Conservation (phyloP, 2,888 invertebrate genomes). For the Anthoptus insignis region DNA sequence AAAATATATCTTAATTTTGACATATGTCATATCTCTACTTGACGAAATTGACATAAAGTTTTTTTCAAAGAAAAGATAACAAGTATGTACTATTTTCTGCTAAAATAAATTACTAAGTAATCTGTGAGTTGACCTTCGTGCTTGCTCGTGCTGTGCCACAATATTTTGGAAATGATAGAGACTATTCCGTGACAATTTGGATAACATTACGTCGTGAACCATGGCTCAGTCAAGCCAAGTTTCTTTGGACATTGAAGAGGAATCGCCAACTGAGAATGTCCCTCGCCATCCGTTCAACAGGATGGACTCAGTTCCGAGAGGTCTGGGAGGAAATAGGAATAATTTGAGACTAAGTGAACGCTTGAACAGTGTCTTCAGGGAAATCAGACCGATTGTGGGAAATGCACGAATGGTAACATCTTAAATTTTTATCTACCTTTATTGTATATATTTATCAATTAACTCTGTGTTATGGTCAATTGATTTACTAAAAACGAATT, state of each 20-base stretch:
- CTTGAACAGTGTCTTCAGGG: slow-evolving; percentile 84
- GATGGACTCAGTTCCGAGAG: slow-evolving; percentile 70
- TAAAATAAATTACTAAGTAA: neutral
- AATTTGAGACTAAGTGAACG: slow-evolving; percentile 78
- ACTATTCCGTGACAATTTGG: slow-evolving; percentile 33
- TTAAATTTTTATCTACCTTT: neutral
- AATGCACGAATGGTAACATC: slow-evolving; percentile 84
- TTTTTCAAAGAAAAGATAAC: no score
- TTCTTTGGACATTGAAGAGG: slow-evolving; percentile 76
- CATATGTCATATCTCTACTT: no score
- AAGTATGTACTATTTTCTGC: no score
- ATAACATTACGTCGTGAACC: slow-evolving; percentile 20
- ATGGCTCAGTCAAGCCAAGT: slow-evolving; percentile 81
- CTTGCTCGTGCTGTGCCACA: slow-evolving; percentile 53
- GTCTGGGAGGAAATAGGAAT: slow-evolving; percentile 63
- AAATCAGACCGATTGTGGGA: slow-evolving; percentile 89
- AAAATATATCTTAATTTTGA: no score
- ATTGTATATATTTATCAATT: no score
- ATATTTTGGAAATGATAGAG: slow-evolving; percentile 55
- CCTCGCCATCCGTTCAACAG: slow-evolving; percentile 68
- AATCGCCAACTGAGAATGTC: slow-evolving; percentile 62
- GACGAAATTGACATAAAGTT: no score
- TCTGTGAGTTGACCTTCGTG: slow-evolving; percentile 54
- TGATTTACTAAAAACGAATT: no score
- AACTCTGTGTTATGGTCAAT: neutral